Percentiles rank a stretch among this genome's conserved stretches.
Evolutionary conservation across 2,113 vertebrate genomes (phyloP).

Genomic region (Lepus timidus): DNA sequence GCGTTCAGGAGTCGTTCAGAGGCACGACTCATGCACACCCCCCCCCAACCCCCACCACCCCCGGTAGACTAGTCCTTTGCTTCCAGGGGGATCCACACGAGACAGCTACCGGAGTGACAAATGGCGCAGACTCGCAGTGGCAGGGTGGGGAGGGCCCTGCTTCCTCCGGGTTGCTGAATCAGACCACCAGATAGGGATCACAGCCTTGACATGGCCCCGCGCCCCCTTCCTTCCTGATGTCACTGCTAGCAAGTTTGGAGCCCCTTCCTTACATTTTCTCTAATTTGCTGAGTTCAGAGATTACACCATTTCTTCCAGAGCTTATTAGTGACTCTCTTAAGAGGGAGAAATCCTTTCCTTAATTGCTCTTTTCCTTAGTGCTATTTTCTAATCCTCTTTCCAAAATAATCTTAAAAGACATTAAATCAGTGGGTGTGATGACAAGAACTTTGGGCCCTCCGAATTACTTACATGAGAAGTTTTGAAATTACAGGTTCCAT

Average conservation of each 20-base stretch:
- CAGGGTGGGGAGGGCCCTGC: background rate
- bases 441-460: background rate
- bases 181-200: background rate
- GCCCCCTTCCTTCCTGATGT: background rate
- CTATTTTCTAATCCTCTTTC: background rate
- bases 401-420: slow-evolving; percentile 23
- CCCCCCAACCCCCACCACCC: too few species aligned
- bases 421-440: background rate
- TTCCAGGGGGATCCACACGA: background rate
- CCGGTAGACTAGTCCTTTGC: background rate
- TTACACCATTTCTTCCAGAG: background rate
- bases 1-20: too few species aligned
- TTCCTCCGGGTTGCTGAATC: background rate
- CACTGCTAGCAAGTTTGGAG: background rate
- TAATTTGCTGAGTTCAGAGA: background rate
- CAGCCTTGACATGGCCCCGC: background rate
- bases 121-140: background rate
- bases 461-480: background rate
- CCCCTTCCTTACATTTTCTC: background rate
- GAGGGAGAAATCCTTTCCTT: background rate
- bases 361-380: background rate
- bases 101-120: background rate
- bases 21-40: too few species aligned
- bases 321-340: background rate
- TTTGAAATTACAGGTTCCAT: slow-evolving; percentile 46